These are phyloP conservation scores for Zygaena filipendulae DNA, from an alignment of 2,888 invertebrate species.

Conservation along the genomic window DNA sequence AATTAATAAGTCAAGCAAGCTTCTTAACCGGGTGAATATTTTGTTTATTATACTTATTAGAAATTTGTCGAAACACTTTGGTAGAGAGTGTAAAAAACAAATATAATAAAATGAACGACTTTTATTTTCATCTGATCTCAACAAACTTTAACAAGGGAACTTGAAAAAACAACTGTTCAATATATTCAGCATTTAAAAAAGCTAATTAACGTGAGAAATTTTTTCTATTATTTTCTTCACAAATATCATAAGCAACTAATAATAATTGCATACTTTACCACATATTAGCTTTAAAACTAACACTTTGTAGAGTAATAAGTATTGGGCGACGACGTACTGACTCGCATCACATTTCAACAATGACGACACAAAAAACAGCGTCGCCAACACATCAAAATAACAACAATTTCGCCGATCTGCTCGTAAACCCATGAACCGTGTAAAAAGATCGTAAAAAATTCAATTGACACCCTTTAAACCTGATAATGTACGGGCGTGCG, in stretches of 20 bases:
- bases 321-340: too few relatives aligned
- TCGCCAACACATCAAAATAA: constrained; percentile 7
- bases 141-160: too few relatives aligned
- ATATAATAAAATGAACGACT: neutral
- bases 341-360: too few relatives aligned
- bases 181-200: too few relatives aligned
- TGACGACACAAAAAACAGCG: constrained; percentile 5
- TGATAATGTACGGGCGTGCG: constrained; percentile 5
- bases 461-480: constrained; percentile 49
- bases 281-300: too few relatives aligned
- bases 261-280: too few relatives aligned
- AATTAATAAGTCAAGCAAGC: constrained; percentile 62
- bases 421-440: constrained; percentile 48
- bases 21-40: constrained; percentile 64
- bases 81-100: constrained; percentile 43
- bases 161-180: too few relatives aligned
- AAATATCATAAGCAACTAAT: too few relatives aligned
- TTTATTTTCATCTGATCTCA: too few relatives aligned
- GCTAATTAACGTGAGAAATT: too few relatives aligned
- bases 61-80: constrained; percentile 62
- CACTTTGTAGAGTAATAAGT: constrained; percentile 29
- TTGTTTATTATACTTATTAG: constrained; percentile 65
- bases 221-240: too few relatives aligned
- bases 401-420: constrained; percentile 39
- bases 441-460: constrained; percentile 54